phyloP scores from a whole-genome alignment of 2,888 invertebrate species.

The Rhodophaea formosa region DNA sequence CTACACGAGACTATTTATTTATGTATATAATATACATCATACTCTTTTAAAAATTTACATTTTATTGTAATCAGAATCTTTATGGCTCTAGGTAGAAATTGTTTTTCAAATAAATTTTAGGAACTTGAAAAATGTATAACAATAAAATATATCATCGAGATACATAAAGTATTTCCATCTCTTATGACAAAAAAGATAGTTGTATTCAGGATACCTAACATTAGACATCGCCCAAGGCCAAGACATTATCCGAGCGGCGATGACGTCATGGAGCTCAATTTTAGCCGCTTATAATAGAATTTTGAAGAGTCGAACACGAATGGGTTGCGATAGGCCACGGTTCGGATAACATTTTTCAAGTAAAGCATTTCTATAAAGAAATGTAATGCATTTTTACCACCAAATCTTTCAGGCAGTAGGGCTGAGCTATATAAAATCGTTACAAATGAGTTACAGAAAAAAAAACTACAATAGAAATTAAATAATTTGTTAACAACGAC shows the following conservation, averaged over 20 bases:
- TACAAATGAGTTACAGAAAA: too few relatives aligned
- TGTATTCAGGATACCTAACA: conserved; percentile 20
- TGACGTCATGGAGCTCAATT: conserved; percentile 47
- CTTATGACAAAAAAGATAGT: conserved; percentile 20
- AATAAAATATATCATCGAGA: background rate
- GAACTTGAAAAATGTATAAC: background rate
- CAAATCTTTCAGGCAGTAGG: too few relatives aligned
- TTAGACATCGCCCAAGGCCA: conserved; percentile 45
- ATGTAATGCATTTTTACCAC: too few relatives aligned
- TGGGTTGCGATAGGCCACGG: conserved; percentile 13
- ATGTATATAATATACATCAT: background rate
- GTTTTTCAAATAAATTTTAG: background rate
- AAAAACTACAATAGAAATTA: too few relatives aligned
- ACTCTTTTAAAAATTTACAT: background rate
- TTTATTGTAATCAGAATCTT: background rate
- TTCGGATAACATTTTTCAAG: background rate
- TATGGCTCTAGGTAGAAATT: background rate
- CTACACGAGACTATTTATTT: background rate
- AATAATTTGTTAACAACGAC: too few relatives aligned
- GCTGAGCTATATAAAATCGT: too few relatives aligned
- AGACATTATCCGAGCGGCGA: conserved; percentile 40
- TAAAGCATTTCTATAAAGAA: too few relatives aligned
- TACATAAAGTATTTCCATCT: background rate
- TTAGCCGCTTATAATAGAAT: conserved; percentile 33
- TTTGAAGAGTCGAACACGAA: conserved; percentile 17